Conservation (phyloP, 2,797 vertebrate species). For the Trichosurus vulpecula region DNA sequence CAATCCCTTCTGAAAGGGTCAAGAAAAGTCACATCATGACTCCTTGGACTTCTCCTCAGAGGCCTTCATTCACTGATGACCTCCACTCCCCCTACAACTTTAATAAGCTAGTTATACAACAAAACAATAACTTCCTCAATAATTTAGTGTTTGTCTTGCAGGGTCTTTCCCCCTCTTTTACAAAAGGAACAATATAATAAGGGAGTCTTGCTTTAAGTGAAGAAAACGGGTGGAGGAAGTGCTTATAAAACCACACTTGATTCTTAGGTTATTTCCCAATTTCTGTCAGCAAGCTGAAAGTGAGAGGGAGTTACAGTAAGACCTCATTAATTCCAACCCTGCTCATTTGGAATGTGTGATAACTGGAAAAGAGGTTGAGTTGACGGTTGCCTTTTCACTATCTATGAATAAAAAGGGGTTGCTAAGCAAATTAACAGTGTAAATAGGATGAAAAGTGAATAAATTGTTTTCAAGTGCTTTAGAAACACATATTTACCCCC, state of each 20-base stretch:
- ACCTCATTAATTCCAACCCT: conserved; percentile 5
- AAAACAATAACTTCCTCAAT: conserved; percentile 3
- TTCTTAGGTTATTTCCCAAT: conserved; percentile 8
- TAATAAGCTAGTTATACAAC: background rate
- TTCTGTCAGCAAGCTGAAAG: conserved; percentile 1
- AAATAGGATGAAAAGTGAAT: conserved; percentile 8
- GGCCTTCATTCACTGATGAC: background rate
- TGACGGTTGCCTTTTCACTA: conserved; percentile 4
- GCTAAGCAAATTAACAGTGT: conserved; percentile 2
- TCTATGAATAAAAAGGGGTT: conserved; percentile 6
- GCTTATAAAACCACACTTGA: background rate
- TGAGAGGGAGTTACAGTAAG: conserved; percentile 7
- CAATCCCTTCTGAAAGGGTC: background rate
- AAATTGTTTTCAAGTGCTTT: background rate
- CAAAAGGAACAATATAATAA: background rate
- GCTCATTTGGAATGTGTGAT: conserved; percentile 1
- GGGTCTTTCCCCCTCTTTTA: background rate
- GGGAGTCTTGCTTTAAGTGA: background rate
- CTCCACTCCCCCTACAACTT: background rate
- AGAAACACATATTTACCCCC: background rate
- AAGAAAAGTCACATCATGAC: background rate
- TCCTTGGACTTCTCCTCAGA: background rate
- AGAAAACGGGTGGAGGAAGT: background rate
- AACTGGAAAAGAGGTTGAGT: background rate
- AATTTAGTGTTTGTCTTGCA: background rate